Conservation (phyloP, 35 echinoderm and acorn worm species). For the Lytechinus variegatus region DNA sequence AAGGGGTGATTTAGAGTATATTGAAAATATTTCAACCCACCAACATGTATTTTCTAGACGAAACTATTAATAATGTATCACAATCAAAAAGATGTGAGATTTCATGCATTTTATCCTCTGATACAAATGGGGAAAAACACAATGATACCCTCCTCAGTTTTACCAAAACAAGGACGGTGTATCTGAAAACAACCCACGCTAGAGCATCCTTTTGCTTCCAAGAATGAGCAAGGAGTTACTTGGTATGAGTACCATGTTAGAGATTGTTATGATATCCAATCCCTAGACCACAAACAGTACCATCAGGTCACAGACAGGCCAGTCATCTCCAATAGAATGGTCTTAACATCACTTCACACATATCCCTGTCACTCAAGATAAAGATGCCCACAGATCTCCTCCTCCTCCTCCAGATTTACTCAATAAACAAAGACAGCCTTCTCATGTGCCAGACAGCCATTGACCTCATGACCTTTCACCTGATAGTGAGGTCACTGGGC, state of each 20-base stretch:
- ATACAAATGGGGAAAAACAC: no score
- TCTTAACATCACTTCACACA: background rate
- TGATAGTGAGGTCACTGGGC: background rate
- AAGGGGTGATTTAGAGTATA: no score
- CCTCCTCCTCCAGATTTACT: background rate
- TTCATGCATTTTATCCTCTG: no score
- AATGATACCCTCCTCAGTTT: no score
- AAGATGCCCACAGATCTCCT: background rate
- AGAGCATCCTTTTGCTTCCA: no score
- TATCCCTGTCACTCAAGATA: background rate
- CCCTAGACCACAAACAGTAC: background rate
- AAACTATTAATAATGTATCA: no score
- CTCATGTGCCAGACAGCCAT: constrained; percentile 25
- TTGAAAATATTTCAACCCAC: no score
- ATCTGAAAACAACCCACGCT: no score
- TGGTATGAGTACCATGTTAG: background rate
- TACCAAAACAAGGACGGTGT: no score
- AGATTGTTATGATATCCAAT: background rate
- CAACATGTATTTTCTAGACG: no score
- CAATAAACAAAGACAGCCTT: constrained; percentile 28
- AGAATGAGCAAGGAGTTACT: no score
- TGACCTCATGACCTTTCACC: constrained; percentile 37
- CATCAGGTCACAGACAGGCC: background rate
- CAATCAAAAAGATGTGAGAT: no score
- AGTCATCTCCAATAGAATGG: background rate